Evolutionary conservation across 2,888 invertebrate species (phyloP).

Genomic region (Endomychus coccineus): DNA sequence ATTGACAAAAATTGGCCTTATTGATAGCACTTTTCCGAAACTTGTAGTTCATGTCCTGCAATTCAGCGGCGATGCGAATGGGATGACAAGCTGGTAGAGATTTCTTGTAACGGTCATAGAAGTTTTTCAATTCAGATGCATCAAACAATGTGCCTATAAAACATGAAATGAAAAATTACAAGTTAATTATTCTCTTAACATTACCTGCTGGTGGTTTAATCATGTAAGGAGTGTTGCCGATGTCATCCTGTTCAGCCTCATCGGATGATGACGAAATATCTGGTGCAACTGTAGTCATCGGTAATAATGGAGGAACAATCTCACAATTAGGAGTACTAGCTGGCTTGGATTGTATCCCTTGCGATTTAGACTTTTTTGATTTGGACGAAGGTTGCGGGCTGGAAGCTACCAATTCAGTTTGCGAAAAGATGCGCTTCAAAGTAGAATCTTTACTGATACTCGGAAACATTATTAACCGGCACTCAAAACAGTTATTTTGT

Average conservation of each 20-base stretch:
- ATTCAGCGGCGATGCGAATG: background rate
- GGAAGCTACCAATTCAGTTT: slow-evolving; percentile 3
- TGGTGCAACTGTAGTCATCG: background rate
- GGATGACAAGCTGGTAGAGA: slow-evolving; percentile 1
- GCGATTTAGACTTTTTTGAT: slow-evolving; percentile 8
- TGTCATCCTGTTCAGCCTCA: slow-evolving; percentile 4
- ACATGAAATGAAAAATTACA: background rate
- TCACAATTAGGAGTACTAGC: background rate
- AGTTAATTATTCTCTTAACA: background rate
- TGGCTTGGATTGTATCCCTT: background rate
- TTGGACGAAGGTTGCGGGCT: slow-evolving; percentile 2
- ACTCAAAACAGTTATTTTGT: slow-evolving; percentile 2
- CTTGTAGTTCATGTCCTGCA: slow-evolving; percentile 1
- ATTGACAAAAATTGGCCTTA: slow-evolving; percentile 1
- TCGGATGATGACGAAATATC: slow-evolving; percentile 4
- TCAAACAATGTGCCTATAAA: slow-evolving; percentile 4
- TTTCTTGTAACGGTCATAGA: slow-evolving; percentile 1
- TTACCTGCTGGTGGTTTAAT: slow-evolving; percentile 5
- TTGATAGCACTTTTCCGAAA: slow-evolving; percentile 1
- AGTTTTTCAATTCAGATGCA: slow-evolving; percentile 3
- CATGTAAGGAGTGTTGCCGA: slow-evolving; percentile 3
- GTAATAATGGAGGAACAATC: background rate
- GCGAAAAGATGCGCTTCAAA: slow-evolving; percentile 4
- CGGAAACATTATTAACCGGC: slow-evolving; percentile 3
- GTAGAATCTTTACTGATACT: slow-evolving; percentile 2